Percentiles rank a stretch among this genome's conserved stretches.
Conservation (phyloP, 2,797 vertebrate genomes). For the Enteromius trimaculatus region DNA sequence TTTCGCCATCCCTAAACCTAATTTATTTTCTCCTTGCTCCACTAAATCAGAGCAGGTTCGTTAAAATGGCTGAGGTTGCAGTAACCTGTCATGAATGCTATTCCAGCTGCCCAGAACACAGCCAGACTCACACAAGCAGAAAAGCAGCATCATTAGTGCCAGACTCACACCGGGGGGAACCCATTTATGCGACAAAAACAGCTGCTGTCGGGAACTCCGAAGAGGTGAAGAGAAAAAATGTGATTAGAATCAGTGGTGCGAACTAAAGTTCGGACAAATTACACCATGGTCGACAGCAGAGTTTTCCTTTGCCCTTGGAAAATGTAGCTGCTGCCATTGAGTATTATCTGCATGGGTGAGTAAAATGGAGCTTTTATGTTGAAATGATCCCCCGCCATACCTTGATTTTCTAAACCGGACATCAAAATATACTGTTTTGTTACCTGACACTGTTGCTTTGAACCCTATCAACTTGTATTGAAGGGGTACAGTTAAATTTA, state of each 20-base stretch:
- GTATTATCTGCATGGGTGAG: constrained; percentile 48
- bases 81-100: not conserved
- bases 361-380: constrained; percentile 35
- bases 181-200: constrained; percentile 40
- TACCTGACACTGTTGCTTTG: not conserved
- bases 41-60: not conserved
- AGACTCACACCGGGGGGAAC: constrained; percentile 9
- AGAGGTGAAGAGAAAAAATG: constrained; percentile 7
- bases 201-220: constrained; percentile 10
- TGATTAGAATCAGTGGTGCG: constrained; percentile 36
- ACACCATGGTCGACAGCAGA: constrained; percentile 14
- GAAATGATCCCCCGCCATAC: constrained; percentile 6
- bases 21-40: not conserved
- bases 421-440: not conserved
- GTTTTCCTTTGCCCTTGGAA: constrained; percentile 37
- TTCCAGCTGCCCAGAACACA: constrained; percentile 7
- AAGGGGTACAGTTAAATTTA: not conserved
- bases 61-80: not conserved
- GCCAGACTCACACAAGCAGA: constrained; percentile 6
- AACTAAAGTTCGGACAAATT: constrained; percentile 39
- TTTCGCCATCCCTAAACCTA: too few species aligned
- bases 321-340: constrained; percentile 22
- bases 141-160: constrained; percentile 15
- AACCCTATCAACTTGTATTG: not conserved
- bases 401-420: constrained; percentile 6